A percentile compares a stretch with the other conserved stretches of the same genome.
These are phyloP conservation scores for Drosophila kikkawai DNA, from an alignment of 1,140 invertebrate genomes.

Conservation along the genomic window DNA sequence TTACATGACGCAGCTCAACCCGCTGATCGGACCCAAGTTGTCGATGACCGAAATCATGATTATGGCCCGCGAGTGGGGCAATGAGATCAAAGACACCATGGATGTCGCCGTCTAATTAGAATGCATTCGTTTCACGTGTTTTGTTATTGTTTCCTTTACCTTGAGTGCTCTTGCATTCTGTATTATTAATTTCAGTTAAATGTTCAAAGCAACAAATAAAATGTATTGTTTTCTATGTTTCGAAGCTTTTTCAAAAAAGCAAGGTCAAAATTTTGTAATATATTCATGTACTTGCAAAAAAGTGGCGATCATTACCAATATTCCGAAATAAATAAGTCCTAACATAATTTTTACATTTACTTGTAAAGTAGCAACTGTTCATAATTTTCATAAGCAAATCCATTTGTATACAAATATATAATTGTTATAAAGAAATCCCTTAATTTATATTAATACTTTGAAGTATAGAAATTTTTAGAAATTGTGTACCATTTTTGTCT, in stretches of 20 bases:
- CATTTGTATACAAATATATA: constrained; percentile 5
- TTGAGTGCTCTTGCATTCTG: constrained; percentile 26
- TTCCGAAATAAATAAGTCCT: constrained; percentile 1
- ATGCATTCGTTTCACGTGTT: constrained; percentile 34
- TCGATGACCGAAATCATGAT: constrained; percentile 90
- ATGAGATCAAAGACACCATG: constrained; percentile 76
- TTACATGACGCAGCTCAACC: constrained; percentile 98
- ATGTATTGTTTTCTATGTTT: constrained; percentile 12
- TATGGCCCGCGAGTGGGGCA: constrained; percentile 93
- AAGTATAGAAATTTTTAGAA: not conserved
- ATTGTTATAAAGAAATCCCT: not conserved
- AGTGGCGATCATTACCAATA: constrained; percentile 21
- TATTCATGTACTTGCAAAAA: constrained; percentile 1
- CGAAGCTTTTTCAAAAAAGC: not conserved
- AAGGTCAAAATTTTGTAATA: constrained; percentile 8
- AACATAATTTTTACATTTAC: constrained; percentile 19
- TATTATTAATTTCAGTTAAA: constrained; percentile 37
- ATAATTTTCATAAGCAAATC: not conserved
- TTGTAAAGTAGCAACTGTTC: constrained; percentile 1
- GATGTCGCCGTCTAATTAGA: constrained; percentile 51
- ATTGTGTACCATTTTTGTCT: not conserved
- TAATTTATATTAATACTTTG: not conserved
- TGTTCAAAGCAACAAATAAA: constrained; percentile 39
- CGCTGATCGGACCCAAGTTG: constrained; percentile 94
- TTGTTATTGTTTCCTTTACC: constrained; percentile 59